A percentile compares a stretch with the other conserved stretches of the same genome.
Evolutionary conservation across 2,797 vertebrate genomes (phyloP).

Genomic region (Spea hammondii): DNA sequence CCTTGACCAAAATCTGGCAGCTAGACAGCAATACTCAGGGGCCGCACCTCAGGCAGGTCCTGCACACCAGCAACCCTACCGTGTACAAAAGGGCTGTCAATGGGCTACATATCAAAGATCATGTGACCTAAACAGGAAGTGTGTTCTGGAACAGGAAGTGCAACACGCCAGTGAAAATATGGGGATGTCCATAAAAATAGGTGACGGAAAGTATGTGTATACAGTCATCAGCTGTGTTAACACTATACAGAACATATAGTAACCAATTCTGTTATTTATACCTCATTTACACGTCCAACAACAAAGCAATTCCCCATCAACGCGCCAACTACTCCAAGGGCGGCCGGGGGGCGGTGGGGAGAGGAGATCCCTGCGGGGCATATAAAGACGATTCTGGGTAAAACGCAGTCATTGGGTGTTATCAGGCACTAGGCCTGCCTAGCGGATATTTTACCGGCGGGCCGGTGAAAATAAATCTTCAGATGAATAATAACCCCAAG

Average conservation of each 20-base stretch:
- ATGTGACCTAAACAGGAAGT: not conserved
- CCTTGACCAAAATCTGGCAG: constrained; percentile 14
- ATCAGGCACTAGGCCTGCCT: too few species aligned
- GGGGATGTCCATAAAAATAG: not conserved
- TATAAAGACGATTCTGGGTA: too few species aligned
- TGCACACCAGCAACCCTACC: constrained; percentile 20
- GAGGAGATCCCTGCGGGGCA: too few species aligned
- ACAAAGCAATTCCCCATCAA: not conserved
- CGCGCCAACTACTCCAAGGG: too few species aligned
- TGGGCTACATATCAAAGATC: not conserved
- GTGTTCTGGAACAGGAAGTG: not conserved
- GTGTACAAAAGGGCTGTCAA: not conserved
- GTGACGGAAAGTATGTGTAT: not conserved
- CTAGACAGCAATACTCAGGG: not conserved
- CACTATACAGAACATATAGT: not conserved
- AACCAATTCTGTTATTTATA: not conserved
- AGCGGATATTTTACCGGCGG: too few species aligned
- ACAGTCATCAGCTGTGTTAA: not conserved
- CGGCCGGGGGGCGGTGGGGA: too few species aligned
- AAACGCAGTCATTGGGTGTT: too few species aligned
- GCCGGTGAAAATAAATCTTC: too few species aligned
- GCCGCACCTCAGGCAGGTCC: constrained; percentile 40
- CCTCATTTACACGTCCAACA: not conserved
- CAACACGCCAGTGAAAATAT: not conserved
- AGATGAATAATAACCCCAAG: too few species aligned